Evolutionary conservation across 1,140 invertebrate species (phyloP).

Genomic region (Bombus pyrosoma): DNA sequence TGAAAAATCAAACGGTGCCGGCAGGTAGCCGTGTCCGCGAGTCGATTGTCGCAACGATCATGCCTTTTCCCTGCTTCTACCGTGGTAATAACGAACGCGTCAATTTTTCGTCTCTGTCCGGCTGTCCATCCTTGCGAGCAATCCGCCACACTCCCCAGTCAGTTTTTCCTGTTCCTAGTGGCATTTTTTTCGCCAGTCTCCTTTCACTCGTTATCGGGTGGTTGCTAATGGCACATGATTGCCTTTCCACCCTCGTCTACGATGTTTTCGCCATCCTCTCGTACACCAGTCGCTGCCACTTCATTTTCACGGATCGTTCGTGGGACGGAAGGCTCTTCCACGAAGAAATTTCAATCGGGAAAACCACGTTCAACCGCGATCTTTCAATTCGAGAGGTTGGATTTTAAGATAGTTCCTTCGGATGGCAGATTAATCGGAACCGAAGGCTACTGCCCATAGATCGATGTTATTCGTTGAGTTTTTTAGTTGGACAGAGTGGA

Average conservation of each 20-base stretch:
- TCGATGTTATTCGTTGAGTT: neutral
- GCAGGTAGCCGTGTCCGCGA: neutral
- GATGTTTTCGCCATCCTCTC: neutral
- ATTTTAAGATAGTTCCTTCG: constrained; percentile 6
- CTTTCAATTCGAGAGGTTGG: neutral
- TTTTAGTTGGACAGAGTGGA: neutral
- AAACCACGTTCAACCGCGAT: neutral
- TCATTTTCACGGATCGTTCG: constrained; percentile 32
- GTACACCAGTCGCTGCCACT: constrained; percentile 24
- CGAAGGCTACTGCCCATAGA: neutral
- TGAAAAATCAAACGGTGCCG: constrained; percentile 19
- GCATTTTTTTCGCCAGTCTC: constrained; percentile 57
- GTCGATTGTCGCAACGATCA: constrained; percentile 27
- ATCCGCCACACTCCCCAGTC: constrained; percentile 27
- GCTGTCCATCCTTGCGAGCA: constrained; percentile 59
- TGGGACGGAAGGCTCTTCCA: neutral
- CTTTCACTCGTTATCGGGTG: constrained; percentile 70
- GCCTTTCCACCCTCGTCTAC: constrained; percentile 54
- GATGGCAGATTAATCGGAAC: constrained; percentile 10
- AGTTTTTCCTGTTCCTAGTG: constrained; percentile 48
- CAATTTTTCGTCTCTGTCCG: constrained; percentile 71
- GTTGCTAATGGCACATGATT: constrained; percentile 70
- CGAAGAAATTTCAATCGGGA: constrained; percentile 25
- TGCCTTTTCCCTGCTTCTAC: neutral
- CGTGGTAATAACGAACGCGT: constrained; percentile 70